These are phyloP conservation scores for Semicossyphus pulcher DNA, from an alignment of 2,113 vertebrate species.

Conservation along the genomic window DNA sequence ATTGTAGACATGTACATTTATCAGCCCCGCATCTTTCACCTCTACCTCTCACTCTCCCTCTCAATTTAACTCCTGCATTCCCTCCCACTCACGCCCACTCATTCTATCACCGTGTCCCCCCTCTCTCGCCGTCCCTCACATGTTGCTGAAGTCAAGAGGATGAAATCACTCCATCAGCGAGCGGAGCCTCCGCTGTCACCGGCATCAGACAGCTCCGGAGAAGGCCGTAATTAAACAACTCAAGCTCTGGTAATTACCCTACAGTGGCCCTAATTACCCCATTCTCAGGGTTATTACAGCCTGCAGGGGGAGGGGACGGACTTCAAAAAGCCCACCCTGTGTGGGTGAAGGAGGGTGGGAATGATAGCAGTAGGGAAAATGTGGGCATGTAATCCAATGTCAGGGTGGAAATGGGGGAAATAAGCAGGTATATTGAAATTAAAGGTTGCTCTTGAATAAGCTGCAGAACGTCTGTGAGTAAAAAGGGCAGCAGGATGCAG, in stretches of 20 bases:
- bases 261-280: slow-evolving; percentile 84
- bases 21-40: slow-evolving; percentile 26
- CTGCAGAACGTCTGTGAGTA: no score
- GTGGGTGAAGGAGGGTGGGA: slow-evolving; percentile 31
- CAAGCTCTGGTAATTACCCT: slow-evolving; percentile 84
- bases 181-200: slow-evolving; percentile 73
- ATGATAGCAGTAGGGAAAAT: slow-evolving; percentile 27
- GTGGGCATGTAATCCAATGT: slow-evolving; percentile 42
- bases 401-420: slow-evolving; percentile 58
- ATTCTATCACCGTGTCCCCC: slow-evolving; percentile 35
- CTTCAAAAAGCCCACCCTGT: slow-evolving; percentile 61
- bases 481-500: slow-evolving; percentile 2
- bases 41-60: slow-evolving; percentile 25
- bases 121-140: slow-evolving; percentile 43
- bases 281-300: slow-evolving; percentile 83
- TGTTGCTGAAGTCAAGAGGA: slow-evolving; percentile 70
- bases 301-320: slow-evolving; percentile 65
- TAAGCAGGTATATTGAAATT: slow-evolving; percentile 44
- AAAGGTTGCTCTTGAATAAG: slow-evolving; percentile 24
- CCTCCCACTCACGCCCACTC: slow-evolving; percentile 54
- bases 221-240: slow-evolving; percentile 86
- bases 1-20: slow-evolving; percentile 16
- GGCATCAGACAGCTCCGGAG: slow-evolving; percentile 75
- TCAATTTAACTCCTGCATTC: slow-evolving; percentile 33
- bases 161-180: slow-evolving; percentile 74